These are phyloP conservation scores for Hirundichthys speculiger DNA, from an alignment of 2,113 vertebrate species.

Conservation along the genomic window DNA sequence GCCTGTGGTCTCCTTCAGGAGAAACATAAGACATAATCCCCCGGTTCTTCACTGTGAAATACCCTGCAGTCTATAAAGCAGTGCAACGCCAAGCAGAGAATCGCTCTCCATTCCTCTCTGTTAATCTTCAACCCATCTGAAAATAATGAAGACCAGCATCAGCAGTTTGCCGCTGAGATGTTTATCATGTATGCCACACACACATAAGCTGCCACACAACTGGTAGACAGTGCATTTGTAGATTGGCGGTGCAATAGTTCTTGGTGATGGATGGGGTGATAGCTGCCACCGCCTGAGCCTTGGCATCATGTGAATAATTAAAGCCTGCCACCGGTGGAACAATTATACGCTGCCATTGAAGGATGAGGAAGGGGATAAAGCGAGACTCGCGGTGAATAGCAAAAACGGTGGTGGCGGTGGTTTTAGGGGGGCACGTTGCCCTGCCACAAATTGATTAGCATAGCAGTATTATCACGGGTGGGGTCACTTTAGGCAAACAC, in stretches of 20 bases:
- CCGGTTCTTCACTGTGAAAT: conserved; percentile 17
- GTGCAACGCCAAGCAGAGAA: conserved; percentile 19
- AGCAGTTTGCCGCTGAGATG: conserved; percentile 67
- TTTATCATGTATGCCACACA: conserved; percentile 54
- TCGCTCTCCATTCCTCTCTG: conserved; percentile 36
- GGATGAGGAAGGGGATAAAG: conserved; percentile 59
- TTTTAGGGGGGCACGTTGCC: not conserved
- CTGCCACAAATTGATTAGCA: conserved; percentile 54
- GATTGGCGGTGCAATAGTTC: conserved; percentile 60
- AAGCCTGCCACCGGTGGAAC: conserved; percentile 73
- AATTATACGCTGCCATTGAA: conserved; percentile 71
- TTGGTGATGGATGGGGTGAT: conserved; percentile 73
- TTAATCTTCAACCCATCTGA: conserved; percentile 65
- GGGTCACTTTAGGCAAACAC: conserved; percentile 20
- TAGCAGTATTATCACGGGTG: conserved; percentile 2
- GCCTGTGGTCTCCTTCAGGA: conserved; percentile 23
- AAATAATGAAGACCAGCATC: conserved; percentile 74
- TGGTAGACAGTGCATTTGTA: conserved; percentile 49
- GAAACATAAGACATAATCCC: conserved; percentile 23
- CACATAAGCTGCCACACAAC: conserved; percentile 28
- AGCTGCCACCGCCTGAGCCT: conserved; percentile 67
- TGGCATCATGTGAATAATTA: conserved; percentile 80
- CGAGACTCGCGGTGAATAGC: conserved; percentile 50
- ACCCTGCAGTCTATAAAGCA: conserved; percentile 38
- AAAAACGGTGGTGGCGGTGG: conserved; percentile 18